Conservation (phyloP, 1,140 invertebrate genomes). For the Frieseomelitta varia region DNA sequence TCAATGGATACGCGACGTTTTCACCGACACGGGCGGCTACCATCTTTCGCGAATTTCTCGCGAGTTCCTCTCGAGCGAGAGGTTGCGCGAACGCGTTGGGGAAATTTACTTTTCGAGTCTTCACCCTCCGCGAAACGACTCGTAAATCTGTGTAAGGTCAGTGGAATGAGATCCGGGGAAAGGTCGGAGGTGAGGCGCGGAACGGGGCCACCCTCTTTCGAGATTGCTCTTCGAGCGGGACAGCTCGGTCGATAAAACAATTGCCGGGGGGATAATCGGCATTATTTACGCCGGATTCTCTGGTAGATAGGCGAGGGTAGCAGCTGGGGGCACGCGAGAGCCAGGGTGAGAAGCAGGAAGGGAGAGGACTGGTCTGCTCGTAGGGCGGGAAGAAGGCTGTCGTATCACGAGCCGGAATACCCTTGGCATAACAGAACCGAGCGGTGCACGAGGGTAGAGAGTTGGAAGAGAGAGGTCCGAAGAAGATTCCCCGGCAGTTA, state of each 20-base stretch:
- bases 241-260: constrained; percentile 81
- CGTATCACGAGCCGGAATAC: constrained; percentile 43
- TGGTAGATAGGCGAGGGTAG: constrained; percentile 71
- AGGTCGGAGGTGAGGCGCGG: constrained; percentile 45
- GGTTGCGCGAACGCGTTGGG: constrained; percentile 16
- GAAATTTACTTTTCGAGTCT: constrained; percentile 65
- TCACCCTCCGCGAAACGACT: constrained; percentile 54
- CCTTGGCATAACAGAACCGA: neutral
- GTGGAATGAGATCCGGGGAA: constrained; percentile 46
- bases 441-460: constrained; percentile 9
- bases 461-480: constrained; percentile 48
- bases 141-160: constrained; percentile 63
- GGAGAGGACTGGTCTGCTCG: neutral
- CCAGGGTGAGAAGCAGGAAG: neutral
- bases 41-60: neutral
- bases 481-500: constrained; percentile 70
- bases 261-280: constrained; percentile 81
- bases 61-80: neutral
- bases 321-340: constrained; percentile 33
- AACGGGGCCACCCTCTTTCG: constrained; percentile 48
- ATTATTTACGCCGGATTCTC: constrained; percentile 81
- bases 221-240: constrained; percentile 61
- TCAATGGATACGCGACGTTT: neutral
- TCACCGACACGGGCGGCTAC: neutral
- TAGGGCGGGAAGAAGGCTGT: constrained; percentile 27